Percentiles rank a stretch among this genome's conserved stretches.
phyloP scores from a whole-genome alignment of 2,888 invertebrate species.

The Marasmarcha lunaedactyla region DNA sequence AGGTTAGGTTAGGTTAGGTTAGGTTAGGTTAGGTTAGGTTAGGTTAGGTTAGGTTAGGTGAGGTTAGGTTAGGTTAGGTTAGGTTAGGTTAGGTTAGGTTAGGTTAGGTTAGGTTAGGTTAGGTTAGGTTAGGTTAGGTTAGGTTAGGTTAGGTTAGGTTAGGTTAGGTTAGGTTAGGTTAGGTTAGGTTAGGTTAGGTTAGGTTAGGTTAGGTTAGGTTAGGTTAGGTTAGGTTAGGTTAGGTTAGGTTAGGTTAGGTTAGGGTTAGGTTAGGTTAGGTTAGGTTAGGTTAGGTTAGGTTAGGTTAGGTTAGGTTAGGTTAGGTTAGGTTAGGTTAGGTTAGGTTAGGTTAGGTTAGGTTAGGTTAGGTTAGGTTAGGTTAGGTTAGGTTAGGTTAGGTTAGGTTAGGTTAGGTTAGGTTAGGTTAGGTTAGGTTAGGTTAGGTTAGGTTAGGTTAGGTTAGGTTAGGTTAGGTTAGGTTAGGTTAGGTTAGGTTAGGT shows the following conservation, averaged over 20 bases:
- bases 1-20: constrained; percentile 1
- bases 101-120: constrained; percentile 1
- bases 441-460: constrained; percentile 1
- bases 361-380: constrained; percentile 1
- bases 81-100: constrained; percentile 1
- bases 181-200: constrained; percentile 1
- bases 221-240: constrained; percentile 1
- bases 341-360: constrained; percentile 1
- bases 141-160: constrained; percentile 1
- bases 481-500: not conserved
- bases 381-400: not conserved
- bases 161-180: constrained; percentile 1
- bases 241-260: constrained; percentile 1
- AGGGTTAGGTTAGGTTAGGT: constrained; percentile 1
- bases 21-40: constrained; percentile 1
- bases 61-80: constrained; percentile 1
- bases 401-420: constrained; percentile 1
- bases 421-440: constrained; percentile 1
- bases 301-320: constrained; percentile 1
- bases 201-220: constrained; percentile 1
- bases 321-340: constrained; percentile 1
- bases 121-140: constrained; percentile 1
- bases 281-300: constrained; percentile 1
- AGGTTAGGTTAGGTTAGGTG: constrained; percentile 1
- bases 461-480: not conserved